Evolutionary conservation across 2,113 vertebrate species (phyloP), one percentile per base, ranked within the genome.

Genomic region (Mandrillus leucophaeus): DNA sequence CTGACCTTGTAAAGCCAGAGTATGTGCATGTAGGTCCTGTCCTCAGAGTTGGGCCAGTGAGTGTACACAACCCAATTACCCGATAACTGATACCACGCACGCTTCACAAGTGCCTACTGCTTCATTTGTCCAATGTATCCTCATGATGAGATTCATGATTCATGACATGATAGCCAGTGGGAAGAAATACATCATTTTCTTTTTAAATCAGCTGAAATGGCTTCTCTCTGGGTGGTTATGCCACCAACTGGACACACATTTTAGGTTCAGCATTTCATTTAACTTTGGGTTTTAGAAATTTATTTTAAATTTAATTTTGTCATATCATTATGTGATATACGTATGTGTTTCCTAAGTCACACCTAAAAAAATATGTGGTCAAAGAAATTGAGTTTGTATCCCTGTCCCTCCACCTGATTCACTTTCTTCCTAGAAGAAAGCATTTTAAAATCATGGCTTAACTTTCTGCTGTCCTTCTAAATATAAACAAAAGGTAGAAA

Each of bases 1-100:
- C 43, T 0, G 2, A 14, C 0, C 0, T 22, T 6, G 2, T 35
- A 43, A 18, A 81, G 22, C 35, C 38, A 12, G 22, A 45, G 43
- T 43, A 30, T 38, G 23, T 45, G 23, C 40, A 0, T 0, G 2
- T 4, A 20, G 32, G 16, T 32, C 16, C 20, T 32, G 13, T 12
- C 32, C 45, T 38, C 1, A 4, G 3, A 57, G 35, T 40, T 48
- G 68, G 52, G 18, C 18, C 9, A 5, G 55, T 5, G 45, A 5
- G 1, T 3, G 8, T 2, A 17, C 45, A 23, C 20, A 30, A 11
- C 61, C 2, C 40, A 32, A 1, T n/a, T 23, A 66, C 14, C 32
- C 10, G 18, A 59, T 3, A 35, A 18, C 14, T 6, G 8, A 61
- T 2, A 6, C 2, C 23, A 13, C 7, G 0, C 7, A 6, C 1